phyloP scores from a whole-genome alignment of 2,113 vertebrate species.

The Poeciliopsis turrubarensis region DNA sequence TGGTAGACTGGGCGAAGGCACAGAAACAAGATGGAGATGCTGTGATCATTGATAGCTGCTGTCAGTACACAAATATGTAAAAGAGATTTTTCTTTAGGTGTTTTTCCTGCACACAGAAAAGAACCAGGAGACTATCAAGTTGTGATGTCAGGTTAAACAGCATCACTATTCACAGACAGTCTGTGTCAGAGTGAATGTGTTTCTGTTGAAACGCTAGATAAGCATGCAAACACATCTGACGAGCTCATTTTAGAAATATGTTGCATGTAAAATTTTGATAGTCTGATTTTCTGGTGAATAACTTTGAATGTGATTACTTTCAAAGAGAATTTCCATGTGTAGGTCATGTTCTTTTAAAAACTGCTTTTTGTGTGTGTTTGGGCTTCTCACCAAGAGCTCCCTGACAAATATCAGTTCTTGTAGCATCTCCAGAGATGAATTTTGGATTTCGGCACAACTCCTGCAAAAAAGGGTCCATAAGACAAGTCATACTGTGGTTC shows the following conservation, averaged over 20 bases:
- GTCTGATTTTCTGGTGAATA: not conserved
- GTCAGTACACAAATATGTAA: slow-evolving; percentile 2
- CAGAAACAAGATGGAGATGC: slow-evolving; percentile 1
- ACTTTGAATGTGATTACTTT: not conserved
- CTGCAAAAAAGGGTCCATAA: slow-evolving; percentile 13
- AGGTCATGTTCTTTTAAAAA: not conserved
- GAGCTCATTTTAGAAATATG: not conserved
- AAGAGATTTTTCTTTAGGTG: not conserved
- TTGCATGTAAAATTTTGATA: not conserved
- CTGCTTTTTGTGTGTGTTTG: not conserved
- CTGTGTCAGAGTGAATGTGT: not conserved
- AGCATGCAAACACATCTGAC: slow-evolving; percentile 32
- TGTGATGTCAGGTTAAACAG: no score
- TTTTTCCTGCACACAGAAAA: not conserved
- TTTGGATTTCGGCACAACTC: slow-evolving; percentile 44
- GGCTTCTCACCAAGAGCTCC: slow-evolving; percentile 83
- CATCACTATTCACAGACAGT: no score
- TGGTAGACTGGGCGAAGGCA: slow-evolving; percentile 19
- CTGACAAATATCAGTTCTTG: slow-evolving; percentile 88
- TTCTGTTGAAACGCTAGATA: not conserved
- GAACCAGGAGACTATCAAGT: not conserved
- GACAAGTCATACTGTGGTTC: not conserved
- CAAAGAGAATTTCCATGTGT: not conserved
- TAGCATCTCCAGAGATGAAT: slow-evolving; percentile 82
- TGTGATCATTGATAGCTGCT: slow-evolving; percentile 11